Evolutionary conservation across 2,888 invertebrate genomes (phyloP), one percentile per base, ranked within the genome.

Genomic region (Herminia tarsipennalis): DNA sequence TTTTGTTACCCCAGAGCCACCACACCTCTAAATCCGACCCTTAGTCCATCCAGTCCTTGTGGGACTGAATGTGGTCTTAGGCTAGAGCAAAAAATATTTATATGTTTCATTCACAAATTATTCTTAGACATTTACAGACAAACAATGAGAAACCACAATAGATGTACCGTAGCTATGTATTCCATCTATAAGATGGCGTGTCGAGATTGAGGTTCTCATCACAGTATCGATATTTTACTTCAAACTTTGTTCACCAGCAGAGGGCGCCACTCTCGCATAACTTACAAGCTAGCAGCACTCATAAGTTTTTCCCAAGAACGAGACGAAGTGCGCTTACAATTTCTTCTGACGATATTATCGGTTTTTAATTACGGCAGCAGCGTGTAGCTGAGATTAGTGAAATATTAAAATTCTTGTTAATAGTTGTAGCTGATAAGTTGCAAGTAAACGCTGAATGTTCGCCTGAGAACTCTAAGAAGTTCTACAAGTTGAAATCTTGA

Each of bases 311-410:
- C 69, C 57, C 41, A 35, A 36, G 37, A 35, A 43, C 46, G 50
- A 45, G 35, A 47, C 41, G 24, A 35, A 46, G 45, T 30, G 28
- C 27, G 51, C 42, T 54, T 34, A 50, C 25, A 45, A 64, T 58
- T 67, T 63, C 66, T 66, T 64, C 57, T 51, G 49, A 45, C 37
- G 36, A 62, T 65, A 76, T 79, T 81, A 83, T 83, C 70, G 76
- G 68, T 72, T 83, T 83, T 81, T 80, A 78, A 83, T 80, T 78
- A 76, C 59, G 35, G 49, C 30, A 58, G 49, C 48, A 56, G 30
- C 37, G 50, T 41, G 39, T 12, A 29, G 46, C 42, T 40, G 29
- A 30, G 29, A 16, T 56, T 45, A 46, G 29, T 38, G 44, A 36
- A 59, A 58, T 56, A 61, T 50, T 40, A 42, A 53, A 42, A 43